Base-by-base conservation (phyloP, 2,888 invertebrate genomes). In the Drosophila multiciliata region DNA sequence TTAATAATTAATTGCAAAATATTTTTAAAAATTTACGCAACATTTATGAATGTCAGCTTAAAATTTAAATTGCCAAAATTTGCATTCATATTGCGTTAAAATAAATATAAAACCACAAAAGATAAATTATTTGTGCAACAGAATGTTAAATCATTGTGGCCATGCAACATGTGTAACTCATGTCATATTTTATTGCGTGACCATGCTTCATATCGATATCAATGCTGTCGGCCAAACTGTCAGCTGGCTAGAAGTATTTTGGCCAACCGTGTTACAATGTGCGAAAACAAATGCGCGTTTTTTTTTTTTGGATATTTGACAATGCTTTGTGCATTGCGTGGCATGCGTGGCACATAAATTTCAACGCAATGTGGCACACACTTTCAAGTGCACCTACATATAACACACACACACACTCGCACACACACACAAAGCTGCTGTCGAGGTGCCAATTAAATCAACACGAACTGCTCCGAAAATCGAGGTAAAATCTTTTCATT, bases 381-480 rank as follows among this genome's bases (percentile, higher is more conserved):
- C 66, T 61, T 72, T 78, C 76, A 78, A 78, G 77, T 78, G 77
- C 77, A 80, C 77, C 77, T 64, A 76, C 55, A 67, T 64, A 61
- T 35, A 36, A 17, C 35, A 29, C 29, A 35, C 17, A 36, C 36
- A 60, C 53, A 45, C 38, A 61, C 26, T 26, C 0, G 26, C 26
- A 23, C 35, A 49, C 23, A 23, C 23, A 60, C 53, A 45, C 38
- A 61, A 65, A 66, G 72, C 70, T 83, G 82, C 69, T 84, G 77
- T 87, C 69, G 83, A 71, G 83, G 73, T 88, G 85, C 88, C 85
- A 85, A 85, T 85, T 90, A 90, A 85, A 84, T 69, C 71, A 45
- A 62, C 66, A 65, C 68, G 48, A 70, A 80, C 71, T 52, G 77
- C 33, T 49, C 50, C 57, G 50, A 63, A 71, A 60, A 49, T 42